A percentile compares a stretch with the other conserved stretches of the same genome.
phyloP scores from a whole-genome alignment of 2,797 vertebrate species.

The Xenops minutus region DNA sequence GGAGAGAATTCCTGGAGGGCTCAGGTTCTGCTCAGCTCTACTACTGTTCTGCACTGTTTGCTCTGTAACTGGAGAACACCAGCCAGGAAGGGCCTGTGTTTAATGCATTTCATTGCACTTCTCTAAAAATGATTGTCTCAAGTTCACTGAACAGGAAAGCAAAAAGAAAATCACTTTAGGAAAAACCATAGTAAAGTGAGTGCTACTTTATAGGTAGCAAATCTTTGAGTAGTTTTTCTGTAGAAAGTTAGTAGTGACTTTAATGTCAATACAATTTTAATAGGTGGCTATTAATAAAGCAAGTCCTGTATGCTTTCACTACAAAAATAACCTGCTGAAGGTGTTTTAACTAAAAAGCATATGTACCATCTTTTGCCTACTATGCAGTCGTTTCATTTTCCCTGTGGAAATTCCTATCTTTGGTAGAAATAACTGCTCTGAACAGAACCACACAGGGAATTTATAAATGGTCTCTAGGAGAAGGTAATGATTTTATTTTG shows the following conservation, averaged over 20 bases:
- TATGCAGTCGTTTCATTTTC: not conserved
- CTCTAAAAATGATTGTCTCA: not conserved
- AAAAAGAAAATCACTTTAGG: slow-evolving; percentile 10
- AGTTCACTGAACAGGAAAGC: slow-evolving; percentile 35
- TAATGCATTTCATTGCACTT: slow-evolving; percentile 25
- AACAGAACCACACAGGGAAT: not conserved
- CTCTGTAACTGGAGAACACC: not conserved
- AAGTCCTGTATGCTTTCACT: not conserved
- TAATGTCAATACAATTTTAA: not conserved
- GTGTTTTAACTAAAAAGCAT: not conserved
- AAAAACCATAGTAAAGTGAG: not conserved
- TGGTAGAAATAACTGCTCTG: not conserved
- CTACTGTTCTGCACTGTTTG: slow-evolving; percentile 40
- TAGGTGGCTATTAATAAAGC: not conserved
- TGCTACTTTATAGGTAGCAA: not conserved
- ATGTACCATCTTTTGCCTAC: not conserved
- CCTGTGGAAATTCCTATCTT: not conserved
- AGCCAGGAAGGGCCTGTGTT: not conserved
- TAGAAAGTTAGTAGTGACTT: not conserved
- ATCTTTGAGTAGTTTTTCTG: not conserved
- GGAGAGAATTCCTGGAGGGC: slow-evolving; percentile 4
- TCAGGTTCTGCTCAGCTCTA: not conserved
- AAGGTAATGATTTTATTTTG: not conserved
- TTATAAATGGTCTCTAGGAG: not conserved
- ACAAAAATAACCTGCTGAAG: not conserved